Percentiles rank a stretch among this genome's conserved stretches.
Evolutionary conservation across 2,888 invertebrate species (phyloP).

Genomic region (Chaetoderma sp.): DNA sequence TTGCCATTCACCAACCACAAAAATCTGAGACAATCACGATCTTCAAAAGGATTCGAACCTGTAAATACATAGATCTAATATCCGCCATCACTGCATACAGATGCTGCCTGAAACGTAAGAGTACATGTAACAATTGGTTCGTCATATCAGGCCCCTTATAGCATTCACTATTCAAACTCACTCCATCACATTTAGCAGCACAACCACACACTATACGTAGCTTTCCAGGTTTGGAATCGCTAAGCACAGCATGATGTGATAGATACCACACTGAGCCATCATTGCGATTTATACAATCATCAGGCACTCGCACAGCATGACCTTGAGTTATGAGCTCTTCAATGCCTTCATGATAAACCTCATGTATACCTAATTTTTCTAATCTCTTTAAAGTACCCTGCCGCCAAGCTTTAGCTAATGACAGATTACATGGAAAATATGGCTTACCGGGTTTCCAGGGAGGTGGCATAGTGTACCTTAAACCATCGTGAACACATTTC

Average conservation of each 20-base stretch:
- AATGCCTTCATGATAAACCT: neutral
- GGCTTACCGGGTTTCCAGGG: too few relatives aligned
- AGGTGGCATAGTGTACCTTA: too few relatives aligned
- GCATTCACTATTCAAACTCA: neutral
- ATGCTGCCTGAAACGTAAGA: neutral
- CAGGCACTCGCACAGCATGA: neutral
- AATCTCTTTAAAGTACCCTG: too few relatives aligned
- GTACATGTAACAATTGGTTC: neutral
- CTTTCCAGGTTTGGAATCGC: neutral
- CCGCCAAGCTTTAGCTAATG: too few relatives aligned
- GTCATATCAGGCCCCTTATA: slow-evolving; percentile 1
- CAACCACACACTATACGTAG: slow-evolving; percentile 6
- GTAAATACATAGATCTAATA: slow-evolving; percentile 10
- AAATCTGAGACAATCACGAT: neutral
- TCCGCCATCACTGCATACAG: slow-evolving; percentile 1
- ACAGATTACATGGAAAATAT: too few relatives aligned
- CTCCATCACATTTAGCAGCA: neutral
- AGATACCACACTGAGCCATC: neutral
- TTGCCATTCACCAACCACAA: neutral
- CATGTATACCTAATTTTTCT: too few relatives aligned
- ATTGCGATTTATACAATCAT: neutral
- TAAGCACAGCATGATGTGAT: neutral
- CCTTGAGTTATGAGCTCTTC: neutral
- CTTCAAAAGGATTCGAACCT: neutral
- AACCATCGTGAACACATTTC: too few relatives aligned